Evolutionary conservation across 1,140 invertebrate genomes (phyloP), one percentile per base, ranked within the genome.

Genomic region (Hylyphantes graminicola): DNA sequence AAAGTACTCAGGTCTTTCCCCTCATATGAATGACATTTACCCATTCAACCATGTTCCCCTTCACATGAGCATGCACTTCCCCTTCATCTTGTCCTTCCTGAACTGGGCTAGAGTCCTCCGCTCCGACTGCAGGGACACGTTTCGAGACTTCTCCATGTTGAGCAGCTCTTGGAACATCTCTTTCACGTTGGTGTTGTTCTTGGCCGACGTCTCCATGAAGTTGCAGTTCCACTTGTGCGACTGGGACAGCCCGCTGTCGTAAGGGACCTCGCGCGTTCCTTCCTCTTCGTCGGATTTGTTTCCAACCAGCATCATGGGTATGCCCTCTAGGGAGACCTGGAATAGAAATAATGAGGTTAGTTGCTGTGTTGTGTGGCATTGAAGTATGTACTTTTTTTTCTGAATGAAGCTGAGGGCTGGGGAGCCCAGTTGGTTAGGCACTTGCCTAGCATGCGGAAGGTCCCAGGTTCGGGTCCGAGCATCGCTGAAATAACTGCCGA

Each of bases 141-240:
- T 96, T 87, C 97, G 93, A 87, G 96, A 96, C 90, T 98, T 99
- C 90, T 99, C 98, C 92, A 99, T 93, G 89, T 98, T 97, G 81
- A 99, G 91, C 72, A 99, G 92, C 91, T 92, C 87, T 84, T 92
- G 90, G 87, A 92, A 92, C 19, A 99, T 92, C 90, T 98, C 97
- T 88, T 97, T 98, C 5, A 99, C 97, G 91, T 99, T 99, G 91
- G 98, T 95, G 91, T 99, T 99, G 85, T 96, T 99, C 92, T 99
- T 99, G 13, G 98, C 98, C 5, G 97, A 99, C 6, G 98, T 99
- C 91, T 99, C 98, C 93, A 99, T 96, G 89, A 98, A 99, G 78
- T 95, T 97, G 89, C 97, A 97, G 13, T 74, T 81, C 78, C 80
- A 86, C 50, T 67, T 86, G 53, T 80, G 94, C 96, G 97, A 99